Conservation (phyloP, 2,797 vertebrate species). For the Poeciliopsis presidionis region DNA sequence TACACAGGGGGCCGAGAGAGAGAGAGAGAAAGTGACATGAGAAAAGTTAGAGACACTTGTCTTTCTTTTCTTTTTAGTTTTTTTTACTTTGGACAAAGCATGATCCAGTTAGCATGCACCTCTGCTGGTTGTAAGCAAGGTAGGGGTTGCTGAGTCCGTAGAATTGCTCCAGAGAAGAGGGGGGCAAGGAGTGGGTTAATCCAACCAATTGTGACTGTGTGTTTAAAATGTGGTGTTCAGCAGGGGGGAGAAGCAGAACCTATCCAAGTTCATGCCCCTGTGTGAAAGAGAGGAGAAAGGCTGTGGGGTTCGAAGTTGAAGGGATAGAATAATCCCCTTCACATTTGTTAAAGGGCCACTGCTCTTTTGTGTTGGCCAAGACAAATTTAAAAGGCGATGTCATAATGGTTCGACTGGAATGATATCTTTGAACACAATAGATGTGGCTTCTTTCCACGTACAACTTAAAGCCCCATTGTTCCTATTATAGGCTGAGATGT, state of each 20-base stretch:
- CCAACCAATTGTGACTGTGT: slow-evolving; percentile 93
- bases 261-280: slow-evolving; percentile 89
- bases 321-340: slow-evolving; percentile 85
- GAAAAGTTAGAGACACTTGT: slow-evolving; percentile 99
- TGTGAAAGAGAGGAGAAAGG: slow-evolving; percentile 86
- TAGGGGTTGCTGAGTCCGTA: slow-evolving; percentile 91
- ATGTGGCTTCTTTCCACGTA: slow-evolving; percentile 81
- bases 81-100: slow-evolving; percentile 84
- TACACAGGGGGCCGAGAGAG: slow-evolving; percentile 73
- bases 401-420: slow-evolving; percentile 84
- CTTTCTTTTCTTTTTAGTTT: slow-evolving; percentile 78
- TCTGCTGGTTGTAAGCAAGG: slow-evolving; percentile 91
- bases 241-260: slow-evolving; percentile 86
- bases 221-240: slow-evolving; percentile 91
- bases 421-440: slow-evolving; percentile 82
- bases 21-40: slow-evolving; percentile 95
- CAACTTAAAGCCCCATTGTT: slow-evolving; percentile 83
- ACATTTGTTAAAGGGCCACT: slow-evolving; percentile 88
- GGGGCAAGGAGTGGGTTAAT: slow-evolving; percentile 83
- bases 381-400: slow-evolving; percentile 84
- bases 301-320: slow-evolving; percentile 80
- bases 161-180: slow-evolving; percentile 82
- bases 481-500: slow-evolving; percentile 80
- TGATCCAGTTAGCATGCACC: slow-evolving; percentile 99
- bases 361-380: slow-evolving; percentile 82